A percentile compares a stretch with the other conserved stretches of the same genome.
Conservation (phyloP, 2,888 invertebrate species). For the Oligia fasciuncula region DNA sequence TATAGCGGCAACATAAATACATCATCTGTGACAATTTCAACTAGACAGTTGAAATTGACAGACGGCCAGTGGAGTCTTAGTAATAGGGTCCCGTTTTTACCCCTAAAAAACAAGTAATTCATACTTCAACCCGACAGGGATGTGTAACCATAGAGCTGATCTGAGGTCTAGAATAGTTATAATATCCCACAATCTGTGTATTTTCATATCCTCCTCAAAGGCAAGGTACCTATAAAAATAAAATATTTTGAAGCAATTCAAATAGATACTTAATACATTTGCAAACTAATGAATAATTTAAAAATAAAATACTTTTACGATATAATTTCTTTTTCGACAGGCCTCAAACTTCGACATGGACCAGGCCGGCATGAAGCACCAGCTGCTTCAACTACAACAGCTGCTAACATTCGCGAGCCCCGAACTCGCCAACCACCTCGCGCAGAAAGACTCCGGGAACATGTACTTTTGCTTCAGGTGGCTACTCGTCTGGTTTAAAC, state of each 20-base stretch:
- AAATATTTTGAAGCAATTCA: not conserved
- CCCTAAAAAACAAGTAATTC: too few species aligned
- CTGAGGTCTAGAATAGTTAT: too few species aligned
- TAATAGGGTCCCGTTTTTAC: too few species aligned
- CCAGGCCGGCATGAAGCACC: conserved; percentile 98
- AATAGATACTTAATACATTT: not conserved
- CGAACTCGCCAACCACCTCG: conserved; percentile 95
- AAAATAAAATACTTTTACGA: not conserved
- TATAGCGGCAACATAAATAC: too few species aligned
- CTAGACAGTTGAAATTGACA: too few species aligned
- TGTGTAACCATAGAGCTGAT: not conserved
- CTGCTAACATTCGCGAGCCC: conserved; percentile 96
- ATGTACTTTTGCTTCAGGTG: conserved; percentile 99
- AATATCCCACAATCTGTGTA: not conserved
- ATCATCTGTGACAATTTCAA: too few species aligned
- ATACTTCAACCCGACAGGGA: not conserved
- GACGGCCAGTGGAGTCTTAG: too few species aligned
- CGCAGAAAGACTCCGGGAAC: conserved; percentile 96
- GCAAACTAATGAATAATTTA: too few species aligned
- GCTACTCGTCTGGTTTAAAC: conserved; percentile 98
- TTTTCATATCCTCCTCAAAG: not conserved
- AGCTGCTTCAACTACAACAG: conserved; percentile 95
- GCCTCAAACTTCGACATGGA: conserved; percentile 98
- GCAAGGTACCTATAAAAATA: not conserved
- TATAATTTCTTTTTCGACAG: conserved; percentile 80